phyloP scores from a whole-genome alignment of 2,113 vertebrate species.

The Speoplatyrhinus poulsoni region DNA sequence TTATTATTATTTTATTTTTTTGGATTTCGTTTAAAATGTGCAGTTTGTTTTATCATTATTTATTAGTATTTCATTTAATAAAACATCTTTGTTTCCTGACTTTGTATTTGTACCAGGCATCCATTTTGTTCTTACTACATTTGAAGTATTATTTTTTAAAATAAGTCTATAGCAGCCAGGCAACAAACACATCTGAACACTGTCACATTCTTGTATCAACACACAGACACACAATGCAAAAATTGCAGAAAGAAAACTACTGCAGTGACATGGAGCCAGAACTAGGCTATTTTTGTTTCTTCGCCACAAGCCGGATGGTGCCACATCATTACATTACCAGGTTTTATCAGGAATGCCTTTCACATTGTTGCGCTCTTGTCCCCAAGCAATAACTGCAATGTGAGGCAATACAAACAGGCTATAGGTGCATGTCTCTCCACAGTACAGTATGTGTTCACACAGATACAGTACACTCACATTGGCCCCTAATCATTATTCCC shows the following conservation, averaged over 20 bases:
- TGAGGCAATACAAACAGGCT: constrained; percentile 29
- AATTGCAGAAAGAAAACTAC: background rate
- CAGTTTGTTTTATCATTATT: constrained; percentile 75
- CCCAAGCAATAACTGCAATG: constrained; percentile 58
- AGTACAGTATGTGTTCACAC: constrained; percentile 14
- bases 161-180: too few species aligned
- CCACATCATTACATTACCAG: constrained; percentile 37
- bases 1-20: constrained; percentile 54
- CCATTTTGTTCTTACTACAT: too few species aligned
- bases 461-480: background rate
- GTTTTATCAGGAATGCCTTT: constrained; percentile 40
- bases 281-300: constrained; percentile 44
- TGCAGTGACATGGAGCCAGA: constrained; percentile 4
- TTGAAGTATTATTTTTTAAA: too few species aligned
- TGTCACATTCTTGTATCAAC: constrained; percentile 15
- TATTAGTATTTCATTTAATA: constrained; percentile 76
- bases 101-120: constrained; percentile 18
- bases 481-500: constrained; percentile 17
- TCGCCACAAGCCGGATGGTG: constrained; percentile 27
- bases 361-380: constrained; percentile 37
- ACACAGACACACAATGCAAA: constrained; percentile 1
- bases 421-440: constrained; percentile 19
- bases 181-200: background rate
- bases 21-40: constrained; percentile 72
- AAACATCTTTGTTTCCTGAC: constrained; percentile 66